Evolutionary conservation across 2,113 vertebrate species (phyloP).

Genomic region (Tursiops truncatus): DNA sequence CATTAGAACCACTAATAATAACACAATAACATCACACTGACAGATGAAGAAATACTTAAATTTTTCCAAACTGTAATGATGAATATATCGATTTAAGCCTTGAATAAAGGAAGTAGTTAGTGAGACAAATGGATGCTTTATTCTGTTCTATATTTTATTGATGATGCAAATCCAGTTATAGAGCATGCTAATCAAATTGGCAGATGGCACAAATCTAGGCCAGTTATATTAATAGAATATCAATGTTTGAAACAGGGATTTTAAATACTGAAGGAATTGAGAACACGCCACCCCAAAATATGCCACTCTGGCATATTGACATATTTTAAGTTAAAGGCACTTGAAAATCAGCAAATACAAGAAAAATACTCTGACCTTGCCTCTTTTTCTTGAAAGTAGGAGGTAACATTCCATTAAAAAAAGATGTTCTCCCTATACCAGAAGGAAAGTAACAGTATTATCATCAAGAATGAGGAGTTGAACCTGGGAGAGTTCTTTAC

Average conservation of each 20-base stretch:
- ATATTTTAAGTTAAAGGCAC: not conserved
- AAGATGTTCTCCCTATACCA: not conserved
- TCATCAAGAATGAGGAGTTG: not conserved
- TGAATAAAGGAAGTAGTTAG: not conserved
- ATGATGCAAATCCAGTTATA: not conserved
- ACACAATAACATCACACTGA: not conserved
- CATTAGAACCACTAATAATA: not conserved
- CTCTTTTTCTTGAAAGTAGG: not conserved
- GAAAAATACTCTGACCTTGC: not conserved
- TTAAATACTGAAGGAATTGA: not conserved
- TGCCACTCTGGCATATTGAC: not conserved
- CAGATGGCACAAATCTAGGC: not conserved
- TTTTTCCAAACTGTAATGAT: not conserved
- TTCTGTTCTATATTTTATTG: not conserved
- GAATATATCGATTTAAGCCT: not conserved
- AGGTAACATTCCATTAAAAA: not conserved
- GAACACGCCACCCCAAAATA: not conserved
- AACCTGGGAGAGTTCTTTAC: not conserved
- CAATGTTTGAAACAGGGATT: not conserved
- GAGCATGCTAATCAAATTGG: not conserved
- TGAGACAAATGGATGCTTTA: not conserved
- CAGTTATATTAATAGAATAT: not conserved
- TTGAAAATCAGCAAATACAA: not conserved
- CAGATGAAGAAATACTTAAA: not conserved
- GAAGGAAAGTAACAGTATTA: not conserved